Conservation (phyloP, 1,140 invertebrate genomes). For the Eriocheir sinensis region DNA sequence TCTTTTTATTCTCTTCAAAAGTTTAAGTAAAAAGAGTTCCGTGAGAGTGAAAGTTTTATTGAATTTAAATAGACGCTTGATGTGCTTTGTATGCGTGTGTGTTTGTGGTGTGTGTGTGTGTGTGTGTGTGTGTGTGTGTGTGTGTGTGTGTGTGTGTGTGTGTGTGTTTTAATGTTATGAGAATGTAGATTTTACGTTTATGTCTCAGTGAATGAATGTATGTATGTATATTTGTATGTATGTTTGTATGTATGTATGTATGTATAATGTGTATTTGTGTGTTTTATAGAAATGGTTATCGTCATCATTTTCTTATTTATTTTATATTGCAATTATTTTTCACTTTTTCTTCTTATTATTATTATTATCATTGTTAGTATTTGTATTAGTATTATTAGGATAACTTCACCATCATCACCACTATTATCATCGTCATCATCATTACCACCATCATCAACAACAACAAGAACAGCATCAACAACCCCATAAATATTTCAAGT, state of each 20-base stretch:
- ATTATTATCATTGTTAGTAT: too few relatives aligned
- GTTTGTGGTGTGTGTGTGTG: neutral
- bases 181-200: too few relatives aligned
- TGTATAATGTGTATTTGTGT: neutral
- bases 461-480: too few relatives aligned
- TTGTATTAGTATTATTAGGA: too few relatives aligned
- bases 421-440: neutral
- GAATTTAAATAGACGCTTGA: slow-evolving; percentile 9
- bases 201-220: too few relatives aligned
- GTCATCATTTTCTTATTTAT: too few relatives aligned
- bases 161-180: too few relatives aligned
- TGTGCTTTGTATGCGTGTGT: neutral
- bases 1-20: neutral
- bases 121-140: neutral
- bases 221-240: neutral
- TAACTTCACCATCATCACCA: neutral
- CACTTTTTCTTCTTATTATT: too few relatives aligned
- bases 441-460: neutral
- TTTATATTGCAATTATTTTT: too few relatives aligned
- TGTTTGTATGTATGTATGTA: neutral
- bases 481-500: too few relatives aligned
- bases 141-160: neutral
- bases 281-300: too few relatives aligned
- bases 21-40: slow-evolving; percentile 24
- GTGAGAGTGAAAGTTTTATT: slow-evolving; percentile 4